Evolutionary conservation across 2,113 vertebrate genomes (phyloP).

Genomic region (Brevimyrus niger): DNA sequence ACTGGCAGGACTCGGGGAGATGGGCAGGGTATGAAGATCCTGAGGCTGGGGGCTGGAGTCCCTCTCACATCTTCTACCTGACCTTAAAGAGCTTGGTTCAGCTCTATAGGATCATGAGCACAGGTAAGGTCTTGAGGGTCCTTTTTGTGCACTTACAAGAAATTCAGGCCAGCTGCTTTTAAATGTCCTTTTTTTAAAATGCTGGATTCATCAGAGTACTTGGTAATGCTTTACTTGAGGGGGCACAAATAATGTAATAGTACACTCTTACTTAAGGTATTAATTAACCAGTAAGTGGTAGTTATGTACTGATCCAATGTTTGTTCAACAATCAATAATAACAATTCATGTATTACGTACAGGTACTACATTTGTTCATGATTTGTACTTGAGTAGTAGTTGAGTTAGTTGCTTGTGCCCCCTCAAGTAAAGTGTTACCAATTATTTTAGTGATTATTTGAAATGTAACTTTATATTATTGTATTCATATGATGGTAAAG

Average conservation of each 20-base stretch:
- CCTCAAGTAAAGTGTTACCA: background rate
- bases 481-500: background rate
- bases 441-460: background rate
- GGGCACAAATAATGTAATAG: background rate
- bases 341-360: background rate
- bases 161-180: background rate
- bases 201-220: background rate
- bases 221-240: background rate
- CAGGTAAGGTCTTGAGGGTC: conserved; percentile 54
- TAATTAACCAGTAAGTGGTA: background rate
- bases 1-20: conserved; percentile 75
- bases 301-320: background rate
- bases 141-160: background rate
- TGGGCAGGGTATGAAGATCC: conserved; percentile 74
- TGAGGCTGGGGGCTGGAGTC: conserved; percentile 62
- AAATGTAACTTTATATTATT: background rate
- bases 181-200: background rate
- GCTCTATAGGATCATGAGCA: conserved; percentile 61
- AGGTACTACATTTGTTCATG: background rate
- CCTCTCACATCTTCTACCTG: conserved; percentile 75
- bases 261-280: background rate
- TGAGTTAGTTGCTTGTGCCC: background rate
- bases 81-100: conserved; percentile 84
- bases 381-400: background rate
- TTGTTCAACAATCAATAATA: background rate